phyloP scores from a whole-genome alignment of 2,113 vertebrate genomes.

The Nestor notabilis region DNA sequence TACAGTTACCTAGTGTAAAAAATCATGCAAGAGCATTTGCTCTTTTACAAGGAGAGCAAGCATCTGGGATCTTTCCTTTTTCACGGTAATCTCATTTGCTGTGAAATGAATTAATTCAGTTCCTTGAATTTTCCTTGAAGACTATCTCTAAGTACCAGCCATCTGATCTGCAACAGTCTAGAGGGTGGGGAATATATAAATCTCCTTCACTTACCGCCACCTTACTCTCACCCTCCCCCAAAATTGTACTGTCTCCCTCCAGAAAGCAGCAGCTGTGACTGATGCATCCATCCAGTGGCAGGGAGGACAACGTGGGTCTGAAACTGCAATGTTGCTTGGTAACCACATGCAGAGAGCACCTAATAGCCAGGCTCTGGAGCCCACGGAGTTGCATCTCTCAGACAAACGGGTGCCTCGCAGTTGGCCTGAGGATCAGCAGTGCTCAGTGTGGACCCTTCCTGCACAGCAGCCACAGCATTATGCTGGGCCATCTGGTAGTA shows the following conservation, averaged over 20 bases:
- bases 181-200: not conserved
- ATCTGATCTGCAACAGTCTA: not conserved
- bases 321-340: constrained; percentile 33
- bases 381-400: not conserved
- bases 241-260: not conserved
- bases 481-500: accelerated
- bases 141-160: not conserved
- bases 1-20: not conserved
- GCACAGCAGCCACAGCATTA: accelerated
- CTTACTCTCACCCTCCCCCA: not conserved
- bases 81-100: not conserved
- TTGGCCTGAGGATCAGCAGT: not conserved
- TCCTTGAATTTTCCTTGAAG: not conserved
- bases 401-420: not conserved
- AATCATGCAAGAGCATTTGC: not conserved
- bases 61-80: not conserved
- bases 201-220: not conserved
- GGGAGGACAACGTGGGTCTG: not conserved
- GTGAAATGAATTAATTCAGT: not conserved
- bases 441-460: not conserved
- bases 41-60: not conserved
- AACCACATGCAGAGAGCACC: constrained; percentile 15
- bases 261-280: not conserved
- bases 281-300: not conserved
- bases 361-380: not conserved